Base-by-base conservation (phyloP, 2,797 vertebrate genomes). In the Tragopan temminckii region DNA sequence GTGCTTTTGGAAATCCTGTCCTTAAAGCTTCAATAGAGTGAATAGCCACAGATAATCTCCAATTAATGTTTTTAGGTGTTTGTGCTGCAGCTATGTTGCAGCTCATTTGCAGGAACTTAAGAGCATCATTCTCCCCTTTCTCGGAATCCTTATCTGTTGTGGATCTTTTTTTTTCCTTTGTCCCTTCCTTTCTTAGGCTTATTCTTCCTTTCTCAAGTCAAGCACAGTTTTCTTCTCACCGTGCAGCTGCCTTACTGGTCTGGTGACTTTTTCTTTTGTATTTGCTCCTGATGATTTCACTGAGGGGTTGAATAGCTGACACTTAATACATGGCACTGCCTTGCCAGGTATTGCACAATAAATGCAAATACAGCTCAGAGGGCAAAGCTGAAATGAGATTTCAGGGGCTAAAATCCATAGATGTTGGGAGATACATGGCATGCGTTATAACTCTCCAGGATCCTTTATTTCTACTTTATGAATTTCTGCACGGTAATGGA, bases 301-400 rank as follows among this genome's bases (percentile, higher is more conserved):
- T 63, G 76, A 57, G 43, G 27, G 16, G 7, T 81, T 90, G 85
- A 89, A 76, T 31, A 81, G 70, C 67, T 93, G 74, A 85, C 70
- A 94, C 43, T 31, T 82, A 52, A 85, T 64, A 80, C 11, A 15
- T 79, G 48, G 89, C 7, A 25, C 70, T 92, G 25, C 77, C 83
- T 90, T 92, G 77, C 80, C 88, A 90, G 63, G 25, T 86, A 38
- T 95, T 95, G 53, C 72, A 38, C 61, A 97, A 96, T 95, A 85
- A 79, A 91, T 93, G 90, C 53, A 93, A 92, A 95, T 87, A 74
- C 0, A 1, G 38, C 79, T 91, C 82, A 81, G 85, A 83, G 77
- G 69, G 75, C 78, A 80, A 7, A 67, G 67, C 17, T 85, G 13
- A 93, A 95, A 75, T 57, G 84, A 94, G 59, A 20, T 69, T 78